A percentile compares a stretch with the other conserved stretches of the same genome.
Conservation (phyloP, 2,888 invertebrate species). For the Aradus depressus region DNA sequence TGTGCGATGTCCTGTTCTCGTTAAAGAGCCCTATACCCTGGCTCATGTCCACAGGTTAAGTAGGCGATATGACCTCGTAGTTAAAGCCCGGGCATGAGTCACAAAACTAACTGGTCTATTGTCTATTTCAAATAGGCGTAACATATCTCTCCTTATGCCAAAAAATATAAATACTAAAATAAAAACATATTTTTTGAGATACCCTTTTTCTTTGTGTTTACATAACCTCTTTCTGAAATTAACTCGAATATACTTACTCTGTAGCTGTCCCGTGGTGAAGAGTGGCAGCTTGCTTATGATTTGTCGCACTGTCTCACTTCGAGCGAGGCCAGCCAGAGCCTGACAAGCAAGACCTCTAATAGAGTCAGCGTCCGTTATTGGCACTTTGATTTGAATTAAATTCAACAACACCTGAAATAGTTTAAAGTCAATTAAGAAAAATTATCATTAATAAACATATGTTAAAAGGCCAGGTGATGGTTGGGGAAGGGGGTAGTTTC, state of each 20-base stretch:
- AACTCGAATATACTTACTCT: slow-evolving; percentile 50
- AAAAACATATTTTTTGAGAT: too few relatives aligned
- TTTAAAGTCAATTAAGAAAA: slow-evolving; percentile 9
- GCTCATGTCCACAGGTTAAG: too few relatives aligned
- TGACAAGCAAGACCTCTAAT: slow-evolving; percentile 87
- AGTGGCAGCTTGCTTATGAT: slow-evolving; percentile 91
- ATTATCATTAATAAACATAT: background rate
- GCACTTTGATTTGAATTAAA: slow-evolving; percentile 81
- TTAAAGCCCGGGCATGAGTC: too few relatives aligned
- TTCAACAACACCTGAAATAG: slow-evolving; percentile 60
- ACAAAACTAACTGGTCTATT: too few relatives aligned
- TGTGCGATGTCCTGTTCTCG: too few relatives aligned
- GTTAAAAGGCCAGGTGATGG: background rate
- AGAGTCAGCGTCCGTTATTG: slow-evolving; percentile 93
- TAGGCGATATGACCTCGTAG: too few relatives aligned
- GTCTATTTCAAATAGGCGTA: too few relatives aligned
- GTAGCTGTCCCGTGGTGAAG: slow-evolving; percentile 85
- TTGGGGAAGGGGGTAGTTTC: background rate
- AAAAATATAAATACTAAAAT: background rate
- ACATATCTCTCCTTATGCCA: background rate
- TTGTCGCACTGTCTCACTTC: slow-evolving; percentile 87
- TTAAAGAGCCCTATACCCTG: too few relatives aligned
- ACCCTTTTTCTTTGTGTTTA: too few relatives aligned
- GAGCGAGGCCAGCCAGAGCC: slow-evolving; percentile 82
- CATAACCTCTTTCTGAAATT: too few relatives aligned